Evolutionary conservation across 2,113 vertebrate genomes (phyloP).

Genomic region (Anarhynchus alexandrinus): DNA sequence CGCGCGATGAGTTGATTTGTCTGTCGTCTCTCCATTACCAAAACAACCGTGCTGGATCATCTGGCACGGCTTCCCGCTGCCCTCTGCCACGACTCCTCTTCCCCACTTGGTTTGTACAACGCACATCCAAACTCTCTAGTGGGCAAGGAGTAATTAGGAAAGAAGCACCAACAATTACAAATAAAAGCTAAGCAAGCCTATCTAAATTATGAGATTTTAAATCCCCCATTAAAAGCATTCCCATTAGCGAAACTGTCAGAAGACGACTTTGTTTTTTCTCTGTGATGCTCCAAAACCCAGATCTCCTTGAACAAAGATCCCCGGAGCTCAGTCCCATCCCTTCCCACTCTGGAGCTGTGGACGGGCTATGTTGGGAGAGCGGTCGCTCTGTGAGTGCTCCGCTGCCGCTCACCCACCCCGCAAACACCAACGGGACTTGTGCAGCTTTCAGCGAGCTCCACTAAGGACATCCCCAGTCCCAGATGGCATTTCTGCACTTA

Average conservation of each 20-base stretch:
- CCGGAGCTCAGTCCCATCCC: background rate
- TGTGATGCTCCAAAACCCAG: background rate
- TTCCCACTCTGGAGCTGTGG: no score
- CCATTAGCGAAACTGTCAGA: rapidly evolving
- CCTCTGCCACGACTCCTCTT: background rate
- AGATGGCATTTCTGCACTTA: background rate
- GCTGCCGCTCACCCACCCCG: no score
- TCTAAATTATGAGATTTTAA: rapidly evolving
- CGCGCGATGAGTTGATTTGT: rapidly evolving
- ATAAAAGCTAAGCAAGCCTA: background rate
- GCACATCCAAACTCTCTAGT: background rate
- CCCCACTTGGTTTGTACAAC: background rate
- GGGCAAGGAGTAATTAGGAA: background rate
- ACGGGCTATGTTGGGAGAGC: background rate
- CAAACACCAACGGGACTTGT: background rate
- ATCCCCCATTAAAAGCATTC: background rate
- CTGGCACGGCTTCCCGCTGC: background rate
- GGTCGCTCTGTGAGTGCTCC: no score
- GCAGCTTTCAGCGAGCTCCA: background rate
- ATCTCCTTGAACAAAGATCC: background rate
- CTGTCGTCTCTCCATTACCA: background rate
- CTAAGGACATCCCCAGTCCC: rapidly evolving
- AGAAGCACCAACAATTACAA: background rate
- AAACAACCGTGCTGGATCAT: background rate
- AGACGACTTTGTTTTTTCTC: background rate